phyloP scores from a whole-genome alignment of 2,797 vertebrate genomes.

The Melanogrammus aeglefinus region DNA sequence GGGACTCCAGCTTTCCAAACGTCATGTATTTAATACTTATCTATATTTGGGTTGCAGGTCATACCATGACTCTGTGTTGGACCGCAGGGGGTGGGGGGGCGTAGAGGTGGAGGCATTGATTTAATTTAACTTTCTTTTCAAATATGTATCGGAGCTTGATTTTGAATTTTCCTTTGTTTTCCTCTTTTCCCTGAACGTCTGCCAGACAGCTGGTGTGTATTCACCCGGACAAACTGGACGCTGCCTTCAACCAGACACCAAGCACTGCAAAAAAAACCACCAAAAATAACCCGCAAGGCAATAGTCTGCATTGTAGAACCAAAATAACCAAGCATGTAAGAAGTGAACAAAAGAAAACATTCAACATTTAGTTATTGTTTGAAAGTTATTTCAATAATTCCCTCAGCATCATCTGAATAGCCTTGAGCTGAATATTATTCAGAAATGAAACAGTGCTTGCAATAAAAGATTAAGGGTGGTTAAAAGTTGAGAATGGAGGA shows the following conservation, averaged over 20 bases:
- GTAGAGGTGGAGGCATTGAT: not conserved
- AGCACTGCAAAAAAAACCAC: constrained; percentile 1
- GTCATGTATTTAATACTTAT: not conserved
- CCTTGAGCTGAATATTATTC: not conserved
- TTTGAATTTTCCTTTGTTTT: constrained; percentile 3
- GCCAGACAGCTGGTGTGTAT: constrained; percentile 1
- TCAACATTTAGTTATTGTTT: not conserved
- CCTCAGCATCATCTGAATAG: not conserved
- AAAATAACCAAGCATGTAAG: not conserved
- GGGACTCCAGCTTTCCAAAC: not conserved
- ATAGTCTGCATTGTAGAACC: not conserved
- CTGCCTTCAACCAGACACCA: not conserved
- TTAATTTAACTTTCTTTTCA: not conserved
- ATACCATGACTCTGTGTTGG: not conserved
- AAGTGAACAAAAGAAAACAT: not conserved
- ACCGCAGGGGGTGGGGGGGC: not conserved
- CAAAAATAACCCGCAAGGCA: not conserved
- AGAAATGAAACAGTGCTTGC: not conserved
- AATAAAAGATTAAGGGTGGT: not conserved
- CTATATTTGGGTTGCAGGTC: not conserved
- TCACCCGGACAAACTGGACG: not conserved
- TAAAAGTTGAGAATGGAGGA: not conserved
- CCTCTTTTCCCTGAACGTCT: not conserved
- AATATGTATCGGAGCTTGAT: not conserved
- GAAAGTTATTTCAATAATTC: not conserved